phyloP scores from a whole-genome alignment of 1,140 invertebrate genomes.

The Zaprionus nigranus region DNA sequence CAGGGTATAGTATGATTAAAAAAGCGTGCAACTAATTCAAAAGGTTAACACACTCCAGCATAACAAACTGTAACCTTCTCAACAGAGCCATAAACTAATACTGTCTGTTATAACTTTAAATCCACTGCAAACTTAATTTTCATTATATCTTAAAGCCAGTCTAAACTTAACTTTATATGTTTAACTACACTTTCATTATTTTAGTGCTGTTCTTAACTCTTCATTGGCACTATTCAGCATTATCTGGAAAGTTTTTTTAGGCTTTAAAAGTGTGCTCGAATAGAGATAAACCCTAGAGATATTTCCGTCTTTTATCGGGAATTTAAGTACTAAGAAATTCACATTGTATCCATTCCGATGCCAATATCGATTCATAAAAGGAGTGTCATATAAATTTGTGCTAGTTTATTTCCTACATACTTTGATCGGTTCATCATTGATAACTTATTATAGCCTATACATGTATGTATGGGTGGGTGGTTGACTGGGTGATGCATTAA shows the following conservation, averaged over 20 bases:
- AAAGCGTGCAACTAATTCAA: not conserved
- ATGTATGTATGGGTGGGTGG: not conserved
- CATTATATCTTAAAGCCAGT: not conserved
- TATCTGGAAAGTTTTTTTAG: too few relatives aligned
- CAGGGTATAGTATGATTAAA: not conserved
- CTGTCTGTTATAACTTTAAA: not conserved
- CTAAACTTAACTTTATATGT: not conserved
- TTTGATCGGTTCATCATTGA: slow-evolving; percentile 38
- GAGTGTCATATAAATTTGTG: not conserved
- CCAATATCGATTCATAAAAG: not conserved
- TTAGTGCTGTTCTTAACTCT: not conserved
- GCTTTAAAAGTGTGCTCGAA: too few relatives aligned
- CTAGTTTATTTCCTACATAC: slow-evolving; percentile 42
- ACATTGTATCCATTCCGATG: too few relatives aligned
- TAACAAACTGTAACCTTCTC: not conserved
- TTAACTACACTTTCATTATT: not conserved
- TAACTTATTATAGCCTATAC: slow-evolving; percentile 38
- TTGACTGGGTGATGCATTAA: slow-evolving; percentile 50
- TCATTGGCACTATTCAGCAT: not conserved
- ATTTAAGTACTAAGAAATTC: too few relatives aligned
- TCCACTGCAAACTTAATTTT: not conserved
- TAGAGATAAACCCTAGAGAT: too few relatives aligned
- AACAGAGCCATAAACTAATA: not conserved
- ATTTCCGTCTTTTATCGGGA: too few relatives aligned
- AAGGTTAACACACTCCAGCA: not conserved